phyloP scores from a whole-genome alignment of 2,888 invertebrate species.

The Meiosimyza platycephala region DNA sequence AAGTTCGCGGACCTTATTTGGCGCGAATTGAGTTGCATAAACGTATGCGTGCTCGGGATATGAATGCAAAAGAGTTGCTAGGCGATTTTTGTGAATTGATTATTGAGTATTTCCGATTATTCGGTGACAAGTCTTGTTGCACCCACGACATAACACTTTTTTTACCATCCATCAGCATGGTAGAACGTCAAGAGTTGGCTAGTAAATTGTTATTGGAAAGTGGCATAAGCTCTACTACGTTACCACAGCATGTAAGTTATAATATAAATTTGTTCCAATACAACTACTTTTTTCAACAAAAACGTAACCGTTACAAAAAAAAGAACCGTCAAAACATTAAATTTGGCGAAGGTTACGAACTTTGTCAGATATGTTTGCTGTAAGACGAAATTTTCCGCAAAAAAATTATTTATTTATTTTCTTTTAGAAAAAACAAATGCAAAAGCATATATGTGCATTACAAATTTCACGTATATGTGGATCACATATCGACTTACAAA shows the following conservation, averaged over 20 bases:
- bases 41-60: slow-evolving; percentile 70
- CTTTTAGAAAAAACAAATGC: slow-evolving; percentile 78
- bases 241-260: slow-evolving; percentile 73
- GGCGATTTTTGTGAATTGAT: slow-evolving; percentile 78
- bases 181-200: slow-evolving; percentile 72
- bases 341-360: background rate
- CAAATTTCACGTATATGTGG: slow-evolving; percentile 82
- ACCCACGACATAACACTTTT: slow-evolving; percentile 85
- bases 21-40: slow-evolving; percentile 83
- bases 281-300: background rate
- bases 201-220: slow-evolving; percentile 73
- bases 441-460: slow-evolving; percentile 82
- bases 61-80: slow-evolving; percentile 70
- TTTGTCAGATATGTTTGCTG: background rate
- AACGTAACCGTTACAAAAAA: slow-evolving; percentile 19
- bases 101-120: slow-evolving; percentile 80
- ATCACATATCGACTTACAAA: slow-evolving; percentile 71
- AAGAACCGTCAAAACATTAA: no score
- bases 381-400: background rate
- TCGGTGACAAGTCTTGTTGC: slow-evolving; percentile 89
- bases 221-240: slow-evolving; percentile 73
- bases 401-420: slow-evolving; percentile 24
- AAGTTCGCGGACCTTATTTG: slow-evolving; percentile 83
- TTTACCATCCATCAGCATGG: slow-evolving; percentile 72
- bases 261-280: background rate